Evolutionary conservation across 2,888 invertebrate genomes (phyloP).

Genomic region (Drosophila picticornis): DNA sequence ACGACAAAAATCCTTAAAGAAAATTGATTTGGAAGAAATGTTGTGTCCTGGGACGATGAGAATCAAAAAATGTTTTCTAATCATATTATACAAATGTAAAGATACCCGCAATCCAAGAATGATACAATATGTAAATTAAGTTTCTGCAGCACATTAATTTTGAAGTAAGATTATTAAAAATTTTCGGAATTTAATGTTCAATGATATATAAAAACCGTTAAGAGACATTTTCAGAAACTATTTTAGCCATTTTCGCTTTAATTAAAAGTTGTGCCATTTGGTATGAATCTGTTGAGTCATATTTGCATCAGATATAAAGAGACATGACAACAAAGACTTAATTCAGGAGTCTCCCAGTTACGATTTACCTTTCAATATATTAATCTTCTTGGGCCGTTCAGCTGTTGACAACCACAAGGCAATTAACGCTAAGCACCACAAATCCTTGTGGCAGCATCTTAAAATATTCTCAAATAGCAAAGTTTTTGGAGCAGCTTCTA

Average conservation of each 20-base stretch:
- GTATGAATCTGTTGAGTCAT: not conserved
- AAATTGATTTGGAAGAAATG: not conserved
- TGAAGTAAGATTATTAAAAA: not conserved
- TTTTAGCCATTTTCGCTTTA: not conserved
- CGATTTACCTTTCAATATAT: slow-evolving; percentile 15
- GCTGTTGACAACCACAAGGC: slow-evolving; percentile 72
- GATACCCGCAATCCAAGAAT: not conserved
- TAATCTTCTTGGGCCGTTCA: slow-evolving; percentile 30
- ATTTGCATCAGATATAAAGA: not conserved
- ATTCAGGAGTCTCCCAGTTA: not conserved
- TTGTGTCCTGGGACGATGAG: not conserved
- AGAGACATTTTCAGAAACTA: not conserved
- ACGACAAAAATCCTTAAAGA: not conserved
- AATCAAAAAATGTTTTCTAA: not conserved
- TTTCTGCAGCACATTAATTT: not conserved
- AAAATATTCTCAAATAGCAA: slow-evolving; percentile 62
- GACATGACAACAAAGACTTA: not conserved
- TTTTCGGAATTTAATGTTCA: not conserved
- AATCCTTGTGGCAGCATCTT: slow-evolving; percentile 72
- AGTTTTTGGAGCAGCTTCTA: slow-evolving; percentile 50
- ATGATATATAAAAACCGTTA: not conserved
- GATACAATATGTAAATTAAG: not conserved
- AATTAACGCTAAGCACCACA: slow-evolving; percentile 77
- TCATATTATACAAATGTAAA: not conserved
- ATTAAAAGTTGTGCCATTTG: not conserved